Percentiles rank a stretch among this genome's conserved stretches.
phyloP scores from a whole-genome alignment of 2,113 vertebrate genomes.

The Esox niger region DNA sequence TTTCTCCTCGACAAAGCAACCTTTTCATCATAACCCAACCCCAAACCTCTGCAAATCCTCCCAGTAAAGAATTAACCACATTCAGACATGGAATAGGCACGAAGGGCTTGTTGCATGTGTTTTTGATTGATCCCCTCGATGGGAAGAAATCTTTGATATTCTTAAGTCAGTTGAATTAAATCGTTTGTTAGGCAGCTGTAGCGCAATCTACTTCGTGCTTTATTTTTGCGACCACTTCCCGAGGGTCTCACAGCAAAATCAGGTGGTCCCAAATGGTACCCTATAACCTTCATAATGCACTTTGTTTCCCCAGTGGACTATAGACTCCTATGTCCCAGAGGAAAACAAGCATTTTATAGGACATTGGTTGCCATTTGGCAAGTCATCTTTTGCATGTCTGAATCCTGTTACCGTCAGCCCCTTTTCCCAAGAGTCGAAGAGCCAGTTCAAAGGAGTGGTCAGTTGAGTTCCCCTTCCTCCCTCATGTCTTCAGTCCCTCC shows the following conservation, averaged over 20 bases:
- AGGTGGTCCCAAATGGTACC: background rate
- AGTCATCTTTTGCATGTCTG: no score
- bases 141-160: constrained; percentile 8
- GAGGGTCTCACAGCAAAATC: constrained; percentile 3
- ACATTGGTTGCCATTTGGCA: no score
- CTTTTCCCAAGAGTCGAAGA: background rate
- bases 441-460: constrained; percentile 45
- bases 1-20: constrained; percentile 4
- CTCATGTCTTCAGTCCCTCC: background rate
- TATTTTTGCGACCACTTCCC: background rate
- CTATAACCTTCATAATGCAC: no score
- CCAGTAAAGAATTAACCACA: constrained; percentile 21
- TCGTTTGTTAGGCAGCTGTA: background rate
- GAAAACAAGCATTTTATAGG: no score
- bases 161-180: constrained; percentile 10
- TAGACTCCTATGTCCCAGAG: no score
- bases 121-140: constrained; percentile 17
- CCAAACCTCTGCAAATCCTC: constrained; percentile 12
- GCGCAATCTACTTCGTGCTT: no score
- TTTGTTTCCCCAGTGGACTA: no score
- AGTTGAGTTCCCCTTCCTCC: constrained; percentile 31
- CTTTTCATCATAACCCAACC: constrained; percentile 11
- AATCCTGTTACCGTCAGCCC: no score
- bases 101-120: background rate
- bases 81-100: constrained; percentile 15